A percentile compares a stretch with the other conserved stretches of the same genome.
phyloP scores from a whole-genome alignment of 2,113 vertebrate genomes.

The Triplophysa rosa region DNA sequence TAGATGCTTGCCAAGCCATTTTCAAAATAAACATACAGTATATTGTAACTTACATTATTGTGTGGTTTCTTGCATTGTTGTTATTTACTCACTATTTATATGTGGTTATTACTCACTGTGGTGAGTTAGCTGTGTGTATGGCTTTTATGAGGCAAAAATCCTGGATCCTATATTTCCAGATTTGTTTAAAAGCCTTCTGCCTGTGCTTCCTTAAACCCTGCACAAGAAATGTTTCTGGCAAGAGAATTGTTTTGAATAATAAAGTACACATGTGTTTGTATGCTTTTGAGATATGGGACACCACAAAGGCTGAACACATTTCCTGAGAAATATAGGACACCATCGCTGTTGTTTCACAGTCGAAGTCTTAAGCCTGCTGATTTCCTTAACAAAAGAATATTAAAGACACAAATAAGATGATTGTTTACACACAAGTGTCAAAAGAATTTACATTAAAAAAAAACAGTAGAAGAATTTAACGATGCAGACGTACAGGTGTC shows the following conservation, averaged over 20 bases:
- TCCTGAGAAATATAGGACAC: neutral
- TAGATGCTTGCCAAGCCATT: neutral
- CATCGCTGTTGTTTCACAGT: neutral
- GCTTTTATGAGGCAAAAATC: neutral
- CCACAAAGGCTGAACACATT: neutral
- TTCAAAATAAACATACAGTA: neutral
- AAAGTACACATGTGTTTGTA: neutral
- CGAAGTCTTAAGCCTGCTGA: neutral
- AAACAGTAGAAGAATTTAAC: too few species aligned
- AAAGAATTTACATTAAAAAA: too few species aligned
- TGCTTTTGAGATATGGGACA: neutral
- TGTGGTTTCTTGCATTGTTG: neutral
- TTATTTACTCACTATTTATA: too few species aligned
- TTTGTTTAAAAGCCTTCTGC: constrained; percentile 16
- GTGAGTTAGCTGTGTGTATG: constrained; percentile 2
- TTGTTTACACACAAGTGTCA: too few species aligned
- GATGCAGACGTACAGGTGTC: too few species aligned
- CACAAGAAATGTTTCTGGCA: neutral
- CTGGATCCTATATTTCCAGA: neutral
- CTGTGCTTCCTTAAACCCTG: neutral
- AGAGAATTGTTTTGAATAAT: constrained; percentile 12
- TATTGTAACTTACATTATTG: neutral
- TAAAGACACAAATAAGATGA: too few species aligned
- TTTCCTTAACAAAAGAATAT: neutral
- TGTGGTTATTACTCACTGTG: too few species aligned